Evolutionary conservation across 2,113 vertebrate species (phyloP), one percentile per base, ranked within the genome.

Genomic region (Lamprologus sp.): DNA sequence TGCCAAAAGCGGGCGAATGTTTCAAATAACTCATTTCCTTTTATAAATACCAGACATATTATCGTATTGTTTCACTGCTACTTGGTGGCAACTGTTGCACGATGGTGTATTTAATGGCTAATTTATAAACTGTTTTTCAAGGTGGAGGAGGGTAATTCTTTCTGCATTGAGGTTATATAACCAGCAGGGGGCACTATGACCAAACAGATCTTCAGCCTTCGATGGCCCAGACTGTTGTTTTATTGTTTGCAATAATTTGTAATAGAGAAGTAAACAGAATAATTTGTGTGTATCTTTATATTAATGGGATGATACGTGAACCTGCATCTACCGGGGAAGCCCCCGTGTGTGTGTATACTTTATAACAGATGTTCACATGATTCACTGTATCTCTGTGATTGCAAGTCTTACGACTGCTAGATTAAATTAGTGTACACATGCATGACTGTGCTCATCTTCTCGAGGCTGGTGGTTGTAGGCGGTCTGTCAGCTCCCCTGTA

Each of bases 141-240:
- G 10, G 15, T 77, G 42, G 17, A 51, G 70, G 23, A 77, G 6
- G 42, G 47, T 33, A 19, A 60, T 65, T 42, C 63, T 60, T 21
- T 47, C 7, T 89, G 86, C 51, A 77, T 45, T 53, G 37, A n/a
- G 9, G 56, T 49, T 7, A 5, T 14, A 4, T 77, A 49, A 58
- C 84, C 94, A 92, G 28, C 91, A 94, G 95, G 87, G 93, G 95
- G 90, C 94, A 89, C 89, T 95, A 81, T 94, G 87, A 45, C 49
- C 60, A 60, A 60, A 54, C 7, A 86, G 15, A 85, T 81, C 13
- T 49, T 55, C 75, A 58, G 23, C 19, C 7, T 70, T 3, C 15
- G 3, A 10, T 4, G 7, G 35, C 65, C 7, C n/a, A 28, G 68
- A 11, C 14, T 35, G 9, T 10, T 84, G 15, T 63, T 26, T 14